Conservation (phyloP, 64 coral and sea anemone species). For the Catalaphyllia jardinei region DNA sequence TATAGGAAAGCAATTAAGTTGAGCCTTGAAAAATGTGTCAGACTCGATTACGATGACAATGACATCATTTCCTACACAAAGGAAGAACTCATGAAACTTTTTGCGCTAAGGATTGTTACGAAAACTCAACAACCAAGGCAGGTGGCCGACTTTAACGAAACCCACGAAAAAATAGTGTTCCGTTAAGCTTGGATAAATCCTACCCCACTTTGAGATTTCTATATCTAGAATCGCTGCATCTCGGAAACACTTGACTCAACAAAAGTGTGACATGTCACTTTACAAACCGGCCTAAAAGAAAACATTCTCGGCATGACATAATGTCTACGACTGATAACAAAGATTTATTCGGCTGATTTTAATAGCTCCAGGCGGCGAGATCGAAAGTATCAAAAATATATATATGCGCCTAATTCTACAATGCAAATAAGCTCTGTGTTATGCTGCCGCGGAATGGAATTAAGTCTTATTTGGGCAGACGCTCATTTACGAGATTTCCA, state of each 20-base stretch:
- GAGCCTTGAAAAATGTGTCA: not conserved
- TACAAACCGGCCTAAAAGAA: not conserved
- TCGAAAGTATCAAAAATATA: not conserved
- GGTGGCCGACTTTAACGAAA: not conserved
- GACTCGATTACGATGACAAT: slow-evolving; percentile 13
- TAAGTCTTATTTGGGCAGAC: not conserved
- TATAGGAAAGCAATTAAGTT: not conserved
- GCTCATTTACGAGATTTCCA: not conserved
- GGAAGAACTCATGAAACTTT: not conserved
- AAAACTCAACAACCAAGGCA: not conserved
- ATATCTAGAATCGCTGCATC: not conserved
- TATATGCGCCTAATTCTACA: not conserved
- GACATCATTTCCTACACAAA: slow-evolving; percentile 12
- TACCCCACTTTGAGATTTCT: not conserved
- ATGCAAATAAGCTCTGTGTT: not conserved
- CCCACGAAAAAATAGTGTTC: not conserved
- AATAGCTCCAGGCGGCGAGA: not conserved
- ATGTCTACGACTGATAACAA: not conserved
- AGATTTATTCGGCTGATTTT: not conserved
- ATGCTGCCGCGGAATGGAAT: not conserved
- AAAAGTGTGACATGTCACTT: not conserved
- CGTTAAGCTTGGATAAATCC: not conserved
- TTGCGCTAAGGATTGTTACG: not conserved
- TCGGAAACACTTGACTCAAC: not conserved
- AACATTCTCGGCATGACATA: slow-evolving; percentile 14